A percentile compares a stretch with the other conserved stretches of the same genome.
Evolutionary conservation across 2,113 vertebrate species (phyloP).

Genomic region (Silurus asotus): DNA sequence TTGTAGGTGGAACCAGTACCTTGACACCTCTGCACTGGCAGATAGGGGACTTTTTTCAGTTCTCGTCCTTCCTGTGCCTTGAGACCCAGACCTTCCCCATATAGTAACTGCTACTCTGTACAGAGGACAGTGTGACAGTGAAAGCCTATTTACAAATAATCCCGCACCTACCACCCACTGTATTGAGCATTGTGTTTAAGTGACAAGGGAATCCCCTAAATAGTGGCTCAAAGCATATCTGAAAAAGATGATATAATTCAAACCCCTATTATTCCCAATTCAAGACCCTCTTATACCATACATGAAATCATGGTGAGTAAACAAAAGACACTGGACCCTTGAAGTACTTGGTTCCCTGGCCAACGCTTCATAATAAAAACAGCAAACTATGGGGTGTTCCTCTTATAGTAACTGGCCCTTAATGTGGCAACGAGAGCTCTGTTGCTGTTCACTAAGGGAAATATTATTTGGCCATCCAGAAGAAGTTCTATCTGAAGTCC

Average conservation of each 20-base stretch:
- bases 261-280: neutral
- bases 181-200: neutral
- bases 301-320: slow-evolving; percentile 24
- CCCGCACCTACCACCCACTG: slow-evolving; percentile 7
- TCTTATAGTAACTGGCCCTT: slow-evolving; percentile 56
- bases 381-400: slow-evolving; percentile 52
- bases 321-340: slow-evolving; percentile 5
- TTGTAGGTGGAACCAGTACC: slow-evolving; percentile 46
- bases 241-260: slow-evolving; percentile 37
- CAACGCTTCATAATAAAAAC: slow-evolving; percentile 50
- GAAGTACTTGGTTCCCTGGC: slow-evolving; percentile 14
- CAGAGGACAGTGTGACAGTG: neutral
- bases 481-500: slow-evolving; percentile 74
- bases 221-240: slow-evolving; percentile 52
- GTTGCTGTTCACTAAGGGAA: slow-evolving; percentile 85
- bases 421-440: slow-evolving; percentile 68
- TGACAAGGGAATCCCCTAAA: slow-evolving; percentile 44
- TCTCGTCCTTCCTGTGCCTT: slow-evolving; percentile 28
- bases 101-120: slow-evolving; percentile 18
- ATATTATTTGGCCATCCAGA: slow-evolving; percentile 75
- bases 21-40: slow-evolving; percentile 41
- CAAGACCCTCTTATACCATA: slow-evolving; percentile 33
- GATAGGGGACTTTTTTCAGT: slow-evolving; percentile 58
- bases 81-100: slow-evolving; percentile 41
- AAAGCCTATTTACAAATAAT: slow-evolving; percentile 4